Percentiles rank a stretch among this genome's conserved stretches.
These are phyloP conservation scores for Sciurus vulgaris DNA, from an alignment of 2,797 vertebrate genomes.

Conservation along the genomic window DNA sequence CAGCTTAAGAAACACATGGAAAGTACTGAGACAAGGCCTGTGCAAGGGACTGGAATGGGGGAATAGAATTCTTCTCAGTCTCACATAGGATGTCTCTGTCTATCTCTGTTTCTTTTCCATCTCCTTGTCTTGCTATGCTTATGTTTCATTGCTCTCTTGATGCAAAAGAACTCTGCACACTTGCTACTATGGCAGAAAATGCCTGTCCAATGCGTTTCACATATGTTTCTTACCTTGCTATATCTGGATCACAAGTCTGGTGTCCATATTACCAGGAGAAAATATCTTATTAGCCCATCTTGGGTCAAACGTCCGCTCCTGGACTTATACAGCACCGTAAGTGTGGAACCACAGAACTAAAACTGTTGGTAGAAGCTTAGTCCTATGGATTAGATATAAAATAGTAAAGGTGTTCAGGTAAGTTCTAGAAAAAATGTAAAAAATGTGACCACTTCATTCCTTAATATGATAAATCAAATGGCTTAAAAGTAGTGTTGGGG, in stretches of 20 bases:
- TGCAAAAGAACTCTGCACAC: not conserved
- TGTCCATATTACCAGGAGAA: not conserved
- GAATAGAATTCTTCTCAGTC: not conserved
- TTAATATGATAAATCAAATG: not conserved
- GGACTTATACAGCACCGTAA: not conserved
- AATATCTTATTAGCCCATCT: not conserved
- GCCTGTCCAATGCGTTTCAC: not conserved
- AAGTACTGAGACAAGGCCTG: not conserved
- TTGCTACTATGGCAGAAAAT: not conserved
- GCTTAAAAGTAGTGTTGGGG: not conserved
- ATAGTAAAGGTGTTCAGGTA: not conserved
- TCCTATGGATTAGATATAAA: not conserved
- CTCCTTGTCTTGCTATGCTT: not conserved
- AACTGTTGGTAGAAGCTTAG: not conserved
- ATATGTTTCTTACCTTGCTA: not conserved
- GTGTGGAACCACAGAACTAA: not conserved
- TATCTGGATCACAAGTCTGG: not conserved
- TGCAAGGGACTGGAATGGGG: not conserved
- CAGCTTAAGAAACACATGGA: not conserved
- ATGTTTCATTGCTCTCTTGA: not conserved
- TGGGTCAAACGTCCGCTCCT: not conserved
- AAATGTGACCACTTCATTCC: not conserved
- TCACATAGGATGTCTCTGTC: not conserved
- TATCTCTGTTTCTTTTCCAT: not conserved
- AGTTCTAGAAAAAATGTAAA: not conserved